phyloP scores from a whole-genome alignment of 1,140 invertebrate genomes.

The Dendroctonus ponderosae region DNA sequence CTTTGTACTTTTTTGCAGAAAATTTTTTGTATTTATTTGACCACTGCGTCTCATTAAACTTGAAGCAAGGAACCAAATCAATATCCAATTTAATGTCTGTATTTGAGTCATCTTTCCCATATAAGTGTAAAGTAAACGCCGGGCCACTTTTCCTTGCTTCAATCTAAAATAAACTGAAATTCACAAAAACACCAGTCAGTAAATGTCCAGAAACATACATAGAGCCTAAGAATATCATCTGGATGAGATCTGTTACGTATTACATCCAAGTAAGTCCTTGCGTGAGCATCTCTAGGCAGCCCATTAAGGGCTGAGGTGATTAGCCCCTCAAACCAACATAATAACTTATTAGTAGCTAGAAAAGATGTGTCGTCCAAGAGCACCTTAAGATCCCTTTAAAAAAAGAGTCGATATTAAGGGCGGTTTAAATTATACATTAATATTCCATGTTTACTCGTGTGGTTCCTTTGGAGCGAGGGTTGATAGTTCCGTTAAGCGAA shows the following conservation, averaged over 20 bases:
- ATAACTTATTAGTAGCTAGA: slow-evolving; percentile 35
- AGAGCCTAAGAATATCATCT: not conserved
- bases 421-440: too few species aligned
- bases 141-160: slow-evolving; percentile 35
- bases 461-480: too few species aligned
- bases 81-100: slow-evolving; percentile 38
- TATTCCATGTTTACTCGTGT: too few species aligned
- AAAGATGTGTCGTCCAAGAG: slow-evolving; percentile 33
- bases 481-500: too few species aligned
- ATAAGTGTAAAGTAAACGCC: slow-evolving; percentile 45
- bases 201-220: not conserved
- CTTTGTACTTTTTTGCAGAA: too few species aligned
- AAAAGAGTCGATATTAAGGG: not conserved
- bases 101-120: slow-evolving; percentile 18
- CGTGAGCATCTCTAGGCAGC: slow-evolving; percentile 9
- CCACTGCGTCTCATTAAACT: slow-evolving; percentile 41
- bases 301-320: slow-evolving; percentile 33
- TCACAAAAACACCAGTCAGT: too few species aligned
- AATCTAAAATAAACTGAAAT: slow-evolving; percentile 14
- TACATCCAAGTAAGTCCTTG: slow-evolving; percentile 12
- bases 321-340: slow-evolving; percentile 43
- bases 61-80: slow-evolving; percentile 47
- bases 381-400: slow-evolving; percentile 21
- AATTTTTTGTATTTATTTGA: slow-evolving; percentile 19
- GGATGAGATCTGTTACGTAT: not conserved